Evolutionary conservation across 2,797 vertebrate genomes (phyloP), one percentile per base, ranked within the genome.

Genomic region (Coccyzus lansbergi): DNA sequence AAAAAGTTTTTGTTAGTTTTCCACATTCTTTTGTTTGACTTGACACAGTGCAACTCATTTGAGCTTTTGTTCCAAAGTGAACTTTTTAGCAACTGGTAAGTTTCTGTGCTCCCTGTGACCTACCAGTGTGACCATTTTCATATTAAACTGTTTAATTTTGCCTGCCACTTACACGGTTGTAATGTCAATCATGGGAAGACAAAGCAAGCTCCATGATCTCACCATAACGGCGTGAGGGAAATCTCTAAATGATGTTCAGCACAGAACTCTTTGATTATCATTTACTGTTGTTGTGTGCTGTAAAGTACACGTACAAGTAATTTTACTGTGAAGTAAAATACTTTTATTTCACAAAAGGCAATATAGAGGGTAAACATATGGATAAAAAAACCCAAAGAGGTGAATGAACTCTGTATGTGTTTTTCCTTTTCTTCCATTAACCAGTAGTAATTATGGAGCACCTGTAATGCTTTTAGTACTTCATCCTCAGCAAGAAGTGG

Each of bases 341-440:
- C 28, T 71, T 83, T 9, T 20, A 59, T 59, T 88, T 81, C 64
- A 82, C 51, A 29, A 84, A 84, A 91, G 48, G 40, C 62, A 94
- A 64, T 38, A 21, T 34, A 80, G 51, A 85, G 24, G 28, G 28
- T 70, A 79, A 93, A 81, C 49, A 49, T 44, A 48, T 9, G 55
- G 48, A 46, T 92, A 56, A 78, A 90, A 92, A n/a, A n/a, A n/a
- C n/a, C n/a, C 34, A 48, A 52, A 53, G 28, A 8, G 6, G 63
- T 49, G 65, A 62, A 76, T 48, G 48, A 58, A 58, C 83, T 89
- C 58, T 64, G 64, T 28, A 40, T 55, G 12, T 67, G 18, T 85
- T 95, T 89, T 67, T 77, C 83, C 67, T 83, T 85, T 40, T 96
- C 90, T 96, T 95, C 31, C 84, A 36, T 97, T 97, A 97, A 96